Conservation (phyloP, 1,140 invertebrate species). For the Batillaria attramentaria region DNA sequence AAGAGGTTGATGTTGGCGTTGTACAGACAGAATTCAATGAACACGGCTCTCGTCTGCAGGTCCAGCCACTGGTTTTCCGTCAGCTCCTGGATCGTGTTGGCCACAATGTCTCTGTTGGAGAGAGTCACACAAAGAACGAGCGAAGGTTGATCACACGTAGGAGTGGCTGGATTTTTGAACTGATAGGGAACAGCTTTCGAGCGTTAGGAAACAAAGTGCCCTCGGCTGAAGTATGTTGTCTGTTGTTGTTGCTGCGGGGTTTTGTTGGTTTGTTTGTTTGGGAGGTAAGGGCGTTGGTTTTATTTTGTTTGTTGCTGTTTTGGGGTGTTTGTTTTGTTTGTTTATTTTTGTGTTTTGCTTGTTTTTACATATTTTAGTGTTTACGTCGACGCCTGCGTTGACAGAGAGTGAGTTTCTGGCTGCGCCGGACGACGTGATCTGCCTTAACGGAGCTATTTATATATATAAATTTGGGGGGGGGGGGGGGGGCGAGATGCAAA, state of each 20-base stretch:
- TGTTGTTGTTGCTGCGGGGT: neutral
- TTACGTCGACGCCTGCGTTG: too few species aligned
- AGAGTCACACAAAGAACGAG: neutral
- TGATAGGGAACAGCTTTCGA: neutral
- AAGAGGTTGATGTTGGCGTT: conserved; percentile 70
- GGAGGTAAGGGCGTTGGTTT: neutral
- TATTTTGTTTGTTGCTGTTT: too few species aligned
- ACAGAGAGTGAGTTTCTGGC: too few species aligned
- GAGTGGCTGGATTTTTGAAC: neutral
- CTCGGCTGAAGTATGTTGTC: too few species aligned
- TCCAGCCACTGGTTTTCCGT: conserved; percentile 72
- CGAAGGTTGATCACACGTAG: neutral
- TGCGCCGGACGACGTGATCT: too few species aligned
- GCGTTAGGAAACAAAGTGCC: too few species aligned
- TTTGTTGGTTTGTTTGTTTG: neutral
- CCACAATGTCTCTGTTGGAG: conserved; percentile 37
- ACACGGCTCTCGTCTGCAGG: conserved; percentile 72
- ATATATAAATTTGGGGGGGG: too few species aligned
- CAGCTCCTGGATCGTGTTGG: conserved; percentile 62
- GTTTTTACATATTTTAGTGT: too few species aligned
- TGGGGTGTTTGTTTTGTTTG: too few species aligned
- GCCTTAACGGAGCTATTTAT: too few species aligned
- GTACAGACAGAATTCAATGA: conserved; percentile 75
- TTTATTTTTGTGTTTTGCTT: too few species aligned
- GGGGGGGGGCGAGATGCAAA: too few species aligned